Evolutionary conservation across 2,797 vertebrate species (phyloP).

Genomic region (Clamator glandarius): DNA sequence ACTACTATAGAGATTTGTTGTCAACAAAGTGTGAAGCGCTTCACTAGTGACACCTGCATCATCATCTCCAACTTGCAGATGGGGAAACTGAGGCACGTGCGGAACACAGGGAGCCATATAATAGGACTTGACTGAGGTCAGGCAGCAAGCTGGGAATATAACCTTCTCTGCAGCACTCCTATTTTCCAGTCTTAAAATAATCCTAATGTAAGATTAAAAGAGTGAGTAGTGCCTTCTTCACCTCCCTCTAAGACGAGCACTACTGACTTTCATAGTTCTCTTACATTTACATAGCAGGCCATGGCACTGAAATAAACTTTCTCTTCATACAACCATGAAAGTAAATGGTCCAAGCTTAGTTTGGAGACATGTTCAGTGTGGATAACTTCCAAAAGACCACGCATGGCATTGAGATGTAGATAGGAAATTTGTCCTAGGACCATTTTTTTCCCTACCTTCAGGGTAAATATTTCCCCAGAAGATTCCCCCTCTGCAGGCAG

Average conservation of each 20-base stretch:
- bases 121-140: neutral
- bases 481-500: neutral
- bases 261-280: neutral
- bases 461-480: neutral
- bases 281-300: neutral
- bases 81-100: neutral
- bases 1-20: neutral
- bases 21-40: neutral
- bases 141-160: neutral
- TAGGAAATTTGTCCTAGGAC: neutral
- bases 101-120: rapidly evolving
- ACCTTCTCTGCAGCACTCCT: neutral
- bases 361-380: neutral
- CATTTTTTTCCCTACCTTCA: neutral
- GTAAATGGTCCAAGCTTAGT: neutral
- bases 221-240: neutral
- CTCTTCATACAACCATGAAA: neutral
- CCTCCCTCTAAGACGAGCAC: neutral
- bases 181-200: neutral
- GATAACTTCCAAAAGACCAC: neutral
- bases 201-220: neutral
- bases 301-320: neutral
- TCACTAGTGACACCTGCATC: neutral
- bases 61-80: neutral
- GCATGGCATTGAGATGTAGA: neutral